phyloP scores from a whole-genome alignment of 1,140 invertebrate genomes.

The Aplysia californica region DNA sequence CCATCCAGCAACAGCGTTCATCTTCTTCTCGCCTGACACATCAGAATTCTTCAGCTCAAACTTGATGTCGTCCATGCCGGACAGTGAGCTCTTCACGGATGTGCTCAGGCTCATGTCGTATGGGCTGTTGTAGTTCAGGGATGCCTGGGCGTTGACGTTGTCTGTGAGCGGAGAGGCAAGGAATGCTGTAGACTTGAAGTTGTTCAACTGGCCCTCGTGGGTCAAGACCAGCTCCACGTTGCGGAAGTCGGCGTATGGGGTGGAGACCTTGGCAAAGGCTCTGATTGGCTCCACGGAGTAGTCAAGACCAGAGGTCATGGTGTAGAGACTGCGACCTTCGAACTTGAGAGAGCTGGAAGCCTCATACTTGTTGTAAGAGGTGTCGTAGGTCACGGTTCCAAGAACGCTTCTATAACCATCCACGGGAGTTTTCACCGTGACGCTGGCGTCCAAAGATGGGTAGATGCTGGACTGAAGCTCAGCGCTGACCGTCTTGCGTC shows the following conservation, averaged over 20 bases:
- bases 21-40: slow-evolving; percentile 21
- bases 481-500: slow-evolving; percentile 29
- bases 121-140: slow-evolving; percentile 23
- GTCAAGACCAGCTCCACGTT: slow-evolving; percentile 33
- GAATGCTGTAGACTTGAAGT: slow-evolving; percentile 28
- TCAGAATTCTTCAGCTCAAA: slow-evolving; percentile 28
- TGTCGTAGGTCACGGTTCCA: not conserved
- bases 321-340: not conserved
- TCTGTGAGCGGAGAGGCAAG: slow-evolving; percentile 30
- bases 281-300: slow-evolving; percentile 18
- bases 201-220: slow-evolving; percentile 33
- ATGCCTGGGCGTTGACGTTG: slow-evolving; percentile 22
- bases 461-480: slow-evolving; percentile 21
- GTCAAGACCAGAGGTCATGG: slow-evolving; percentile 13
- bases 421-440: slow-evolving; percentile 30
- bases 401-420: slow-evolving; percentile 11
- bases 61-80: slow-evolving; percentile 26
- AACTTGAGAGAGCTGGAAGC: slow-evolving; percentile 1
- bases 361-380: not conserved
- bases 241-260: slow-evolving; percentile 35
- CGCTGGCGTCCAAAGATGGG: slow-evolving; percentile 5
- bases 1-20: slow-evolving; percentile 34
- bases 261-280: slow-evolving; percentile 34
- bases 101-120: slow-evolving; percentile 24
- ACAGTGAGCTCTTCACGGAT: slow-evolving; percentile 22